phyloP scores from a whole-genome alignment of 1,140 invertebrate species.

The Rhyzopertha dominica region DNA sequence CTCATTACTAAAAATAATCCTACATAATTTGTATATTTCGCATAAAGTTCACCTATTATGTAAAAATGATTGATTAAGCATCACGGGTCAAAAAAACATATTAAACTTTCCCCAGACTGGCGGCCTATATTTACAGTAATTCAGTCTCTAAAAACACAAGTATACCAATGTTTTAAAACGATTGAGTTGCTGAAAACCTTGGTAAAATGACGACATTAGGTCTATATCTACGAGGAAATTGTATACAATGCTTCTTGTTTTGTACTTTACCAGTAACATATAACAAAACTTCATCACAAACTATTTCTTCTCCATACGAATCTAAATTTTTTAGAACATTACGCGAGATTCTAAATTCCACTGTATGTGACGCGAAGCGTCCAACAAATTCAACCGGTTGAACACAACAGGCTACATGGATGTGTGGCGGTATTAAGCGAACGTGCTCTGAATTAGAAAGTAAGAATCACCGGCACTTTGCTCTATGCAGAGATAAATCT shows the following conservation, averaged over 20 bases:
- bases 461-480: conserved; percentile 37
- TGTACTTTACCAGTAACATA: background rate
- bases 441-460: conserved; percentile 39
- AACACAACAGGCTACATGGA: conserved; percentile 34
- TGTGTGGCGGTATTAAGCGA: conserved; percentile 41
- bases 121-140: no score
- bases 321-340: background rate
- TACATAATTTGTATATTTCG: no score
- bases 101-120: no score
- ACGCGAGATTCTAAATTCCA: background rate
- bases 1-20: no score
- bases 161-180: no score
- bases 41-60: no score
- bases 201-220: background rate
- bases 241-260: background rate
- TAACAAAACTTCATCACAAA: background rate
- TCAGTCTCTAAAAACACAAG: no score
- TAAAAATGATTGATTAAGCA: no score
- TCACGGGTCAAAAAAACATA: no score
- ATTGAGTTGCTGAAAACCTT: background rate
- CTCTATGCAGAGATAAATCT: no score
- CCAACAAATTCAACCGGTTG: conserved; percentile 35
- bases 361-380: conserved; percentile 11
- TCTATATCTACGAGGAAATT: background rate
- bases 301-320: background rate